Evolutionary conservation across 1,140 invertebrate species (phyloP), one percentile per base, ranked within the genome.

Genomic region (Hyles euphorbiae): DNA sequence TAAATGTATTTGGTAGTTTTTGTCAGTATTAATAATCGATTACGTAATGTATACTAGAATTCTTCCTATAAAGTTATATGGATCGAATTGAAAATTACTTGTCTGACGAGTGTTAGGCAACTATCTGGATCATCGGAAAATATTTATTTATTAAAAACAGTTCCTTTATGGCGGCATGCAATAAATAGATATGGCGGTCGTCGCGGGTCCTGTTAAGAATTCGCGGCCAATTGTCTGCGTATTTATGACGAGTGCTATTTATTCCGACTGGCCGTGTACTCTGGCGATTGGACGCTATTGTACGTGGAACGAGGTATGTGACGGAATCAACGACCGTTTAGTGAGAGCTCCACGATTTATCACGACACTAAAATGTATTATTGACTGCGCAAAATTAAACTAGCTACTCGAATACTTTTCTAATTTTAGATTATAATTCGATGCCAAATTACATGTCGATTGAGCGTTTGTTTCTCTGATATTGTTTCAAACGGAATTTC

Each of bases 361-460:
- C 58, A 67, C 56, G 48, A 60, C 58, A 49, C 46, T 68, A 65
- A 63, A 59, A 50, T 60, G 61, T 67, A 61, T 56, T 55, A 48
- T 58, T 58, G 53, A 40, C 62, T 52, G 62, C 57, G 58, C 60
- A 60, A 69, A 70, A 61, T 61, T 56, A 59, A 65, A 56, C 62
- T 52, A 59, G 58, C 44, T 45, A 60, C 52, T 53, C 40, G 51
- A 59, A 68, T 69, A 69, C 52, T 74, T 67, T 58, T 76, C 72
- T 78, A 72, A 76, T 72, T 64, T 74, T 75, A 76, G 67, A 71
- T 56, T 65, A 60, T 71, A 58, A 67, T 62, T 65, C 58, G 64
- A 60, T 78, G 76, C 72, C 76, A 77, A 79, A 75, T 70, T 67
- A 47, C 63, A 65, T 52, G 46, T 65, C 64, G 61, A 66, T 70